Conservation (phyloP, 2,888 invertebrate genomes). For the Anthoptus insignis region DNA sequence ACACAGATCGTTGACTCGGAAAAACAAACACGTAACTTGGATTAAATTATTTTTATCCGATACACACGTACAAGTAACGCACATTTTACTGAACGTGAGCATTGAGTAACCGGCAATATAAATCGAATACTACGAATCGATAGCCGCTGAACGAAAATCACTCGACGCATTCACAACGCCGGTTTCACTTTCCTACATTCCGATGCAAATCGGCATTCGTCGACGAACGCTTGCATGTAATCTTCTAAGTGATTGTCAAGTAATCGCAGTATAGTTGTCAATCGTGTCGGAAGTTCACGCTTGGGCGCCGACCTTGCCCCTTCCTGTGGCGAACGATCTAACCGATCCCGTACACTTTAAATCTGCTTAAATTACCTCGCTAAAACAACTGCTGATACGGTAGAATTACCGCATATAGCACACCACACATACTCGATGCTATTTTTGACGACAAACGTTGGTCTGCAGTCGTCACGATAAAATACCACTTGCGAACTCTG, state of each 20-base stretch:
- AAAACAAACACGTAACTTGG: slow-evolving; percentile 66
- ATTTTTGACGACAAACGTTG: slow-evolving; percentile 19
- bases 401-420: slow-evolving; percentile 15
- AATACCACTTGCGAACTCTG: slow-evolving; percentile 11
- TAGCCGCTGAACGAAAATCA: slow-evolving; percentile 28
- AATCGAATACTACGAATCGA: slow-evolving; percentile 23
- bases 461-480: slow-evolving; percentile 4
- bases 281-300: slow-evolving; percentile 79
- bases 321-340: slow-evolving; percentile 68
- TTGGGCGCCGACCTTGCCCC: slow-evolving; percentile 82
- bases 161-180: slow-evolving; percentile 13
- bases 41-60: slow-evolving; percentile 44
- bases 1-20: slow-evolving; percentile 66
- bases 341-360: slow-evolving; percentile 28
- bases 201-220: slow-evolving; percentile 29
- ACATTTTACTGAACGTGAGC: slow-evolving; percentile 10
- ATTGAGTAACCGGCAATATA: slow-evolving; percentile 16
- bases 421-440: neutral
- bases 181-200: slow-evolving; percentile 33
- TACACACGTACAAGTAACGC: neutral
- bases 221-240: slow-evolving; percentile 27
- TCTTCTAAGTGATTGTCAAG: slow-evolving; percentile 15
- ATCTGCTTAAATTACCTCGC: slow-evolving; percentile 31
- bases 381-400: slow-evolving; percentile 20
- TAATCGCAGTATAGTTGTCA: slow-evolving; percentile 59